Base-by-base conservation (phyloP, 2,113 vertebrate genomes). In the Catharus bicknelli region DNA sequence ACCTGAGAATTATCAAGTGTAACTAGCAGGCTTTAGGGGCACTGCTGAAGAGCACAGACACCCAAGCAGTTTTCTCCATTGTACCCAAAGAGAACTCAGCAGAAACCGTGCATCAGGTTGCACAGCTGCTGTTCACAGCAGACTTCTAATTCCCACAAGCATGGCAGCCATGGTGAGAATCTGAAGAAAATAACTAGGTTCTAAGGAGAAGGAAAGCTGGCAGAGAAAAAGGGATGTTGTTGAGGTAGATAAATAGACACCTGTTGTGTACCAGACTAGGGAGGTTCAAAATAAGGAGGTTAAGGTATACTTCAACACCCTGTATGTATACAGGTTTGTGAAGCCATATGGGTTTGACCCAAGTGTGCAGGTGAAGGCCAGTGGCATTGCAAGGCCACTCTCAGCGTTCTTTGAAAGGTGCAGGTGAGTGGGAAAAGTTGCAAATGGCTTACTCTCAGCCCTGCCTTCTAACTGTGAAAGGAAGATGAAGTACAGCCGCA, bases 161-260 rank as follows among this genome's bases (percentile, higher is more conserved):
- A 61, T 0, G 0, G 18, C 26, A 79, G 29, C 18, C 45, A 25
- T 16, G 4, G 45, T 36, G 32, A 69, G 18, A 61, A 43, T 64
- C 21, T 47, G 38, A 72, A 38, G 27, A 63, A 61, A 17, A n/a
- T 17, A 67, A 76, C 13, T 26, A 30, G 13, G 13, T 18, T 59
- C 32, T 26, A 74, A 25, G 20, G 13, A 81, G 18, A 54, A n/a
- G 29, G 25, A 77, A 77, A 64, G 32, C 29, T 85, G 27, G 11
- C 38, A 59, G 59, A 77, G 54, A 14, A 81, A 63, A 85, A 77
- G 3, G 1, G 17, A 17, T 84, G 42, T 8, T 34, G 30, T 29
- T 63, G 74, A 76, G 74, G 54, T 58, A 40, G n/a, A 2, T 43
- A 80, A 67, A 17, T 38, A 43, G 22, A 4, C 25, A 54, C 54